A percentile compares a stretch with the other conserved stretches of the same genome.
These are phyloP conservation scores for Isichthys henryi DNA, from an alignment of 2,113 vertebrate genomes.

Conservation along the genomic window DNA sequence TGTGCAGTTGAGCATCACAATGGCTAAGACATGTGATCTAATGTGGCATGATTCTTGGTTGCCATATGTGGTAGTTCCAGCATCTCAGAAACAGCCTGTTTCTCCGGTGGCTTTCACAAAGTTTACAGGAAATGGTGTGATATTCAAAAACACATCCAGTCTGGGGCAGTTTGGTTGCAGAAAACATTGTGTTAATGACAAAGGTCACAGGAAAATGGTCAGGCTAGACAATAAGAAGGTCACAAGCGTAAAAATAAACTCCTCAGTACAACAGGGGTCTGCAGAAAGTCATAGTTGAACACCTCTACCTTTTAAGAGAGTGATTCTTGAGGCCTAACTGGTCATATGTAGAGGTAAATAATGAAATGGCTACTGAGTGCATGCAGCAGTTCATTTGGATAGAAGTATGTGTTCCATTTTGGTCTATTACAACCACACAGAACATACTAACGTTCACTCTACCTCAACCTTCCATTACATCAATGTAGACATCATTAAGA, in stretches of 20 bases:
- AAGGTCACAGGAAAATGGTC: background rate
- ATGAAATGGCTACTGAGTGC: background rate
- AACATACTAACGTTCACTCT: background rate
- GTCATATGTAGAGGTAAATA: background rate
- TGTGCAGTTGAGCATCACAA: background rate
- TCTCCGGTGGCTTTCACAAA: background rate
- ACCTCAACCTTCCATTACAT: background rate
- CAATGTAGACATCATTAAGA: background rate
- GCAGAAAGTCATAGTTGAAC: background rate
- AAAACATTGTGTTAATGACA: background rate
- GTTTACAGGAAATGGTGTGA: background rate
- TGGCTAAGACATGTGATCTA: background rate
- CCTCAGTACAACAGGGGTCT: background rate
- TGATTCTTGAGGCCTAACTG: background rate
- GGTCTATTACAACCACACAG: background rate
- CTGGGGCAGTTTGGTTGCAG: background rate
- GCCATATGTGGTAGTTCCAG: too few relatives aligned
- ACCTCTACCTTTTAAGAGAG: background rate
- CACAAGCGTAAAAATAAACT: background rate
- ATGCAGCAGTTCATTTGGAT: background rate
- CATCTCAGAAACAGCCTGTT: too few relatives aligned
- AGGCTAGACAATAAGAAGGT: background rate
- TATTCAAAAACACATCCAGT: background rate
- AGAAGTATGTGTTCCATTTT: background rate
- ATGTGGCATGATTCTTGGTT: background rate